Evolutionary conservation across 1,140 invertebrate species (phyloP), one percentile per base, ranked within the genome.

Genomic region (Sipha flava): DNA sequence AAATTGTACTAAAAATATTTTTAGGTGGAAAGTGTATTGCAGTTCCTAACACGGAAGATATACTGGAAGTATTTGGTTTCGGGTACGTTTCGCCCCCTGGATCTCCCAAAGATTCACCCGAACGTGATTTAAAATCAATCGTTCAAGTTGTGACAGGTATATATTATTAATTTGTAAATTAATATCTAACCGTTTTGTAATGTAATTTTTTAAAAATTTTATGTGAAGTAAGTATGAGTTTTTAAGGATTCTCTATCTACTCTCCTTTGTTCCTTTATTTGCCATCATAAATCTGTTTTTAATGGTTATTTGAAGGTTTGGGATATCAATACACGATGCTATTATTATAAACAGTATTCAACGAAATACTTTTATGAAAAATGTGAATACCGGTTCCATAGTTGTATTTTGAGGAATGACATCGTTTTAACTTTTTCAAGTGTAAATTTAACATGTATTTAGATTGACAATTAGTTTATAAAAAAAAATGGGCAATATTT

Each of bases 31-130:
- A 77, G 21, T 77, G 73, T 59, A 77, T 77, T 18, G 52, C 73
- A 12, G 73, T 77, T 34, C 73, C 73, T 10, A 77, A 77, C 10
- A 26, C 73, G 2, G 73, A 77, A 1, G 73, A 77, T 1, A 6
- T 77, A 29, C n/a, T 77, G 34, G 73, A 77, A 59, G 40, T 77
- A 26, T 77, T 77, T 29, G 73, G 73, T 59, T 77, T 77, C 6
- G 52, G 52, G 4, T 77, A 77, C n/a, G 3, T 34, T 40, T 77
- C 73, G 21, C 73, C 52, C 3, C 2, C 52, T 1, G 52, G 21
- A 18, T 77, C 73, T 1, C 73, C 31, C 34, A 77, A 77, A 77
- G 73, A 77, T 43, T 77, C 66, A 0, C 34, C 73, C 6, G 73
- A 77, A 18, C 73, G 16, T 2, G 73, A 77, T 29, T 26, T 77